These are phyloP conservation scores for Bovichtus diacanthus DNA, from an alignment of 2,797 vertebrate genomes.

Conservation along the genomic window DNA sequence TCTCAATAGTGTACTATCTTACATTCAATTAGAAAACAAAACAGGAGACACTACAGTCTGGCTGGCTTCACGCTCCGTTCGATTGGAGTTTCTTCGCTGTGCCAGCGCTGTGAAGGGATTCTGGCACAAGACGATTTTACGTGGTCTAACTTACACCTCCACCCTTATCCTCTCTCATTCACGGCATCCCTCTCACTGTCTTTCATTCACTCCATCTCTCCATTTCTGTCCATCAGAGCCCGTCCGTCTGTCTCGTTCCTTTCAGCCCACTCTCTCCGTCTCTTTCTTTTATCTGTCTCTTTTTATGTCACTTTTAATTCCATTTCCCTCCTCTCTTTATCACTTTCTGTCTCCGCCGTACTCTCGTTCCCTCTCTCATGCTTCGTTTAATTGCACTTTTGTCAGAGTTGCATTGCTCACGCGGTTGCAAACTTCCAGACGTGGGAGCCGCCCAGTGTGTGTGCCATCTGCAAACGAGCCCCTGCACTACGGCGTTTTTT, in stretches of 20 bases:
- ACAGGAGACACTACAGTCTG: slow-evolving; percentile 59
- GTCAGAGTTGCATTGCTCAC: background rate
- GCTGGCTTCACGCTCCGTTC: slow-evolving; percentile 55
- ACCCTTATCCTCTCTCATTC: slow-evolving; percentile 62
- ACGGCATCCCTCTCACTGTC: slow-evolving; percentile 21
- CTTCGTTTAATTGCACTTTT: slow-evolving; percentile 1
- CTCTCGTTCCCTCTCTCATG: background rate
- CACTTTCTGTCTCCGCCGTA: background rate
- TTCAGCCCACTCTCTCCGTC: slow-evolving; percentile 1
- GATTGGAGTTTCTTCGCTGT: slow-evolving; percentile 61
- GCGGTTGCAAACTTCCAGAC: slow-evolving; percentile 4
- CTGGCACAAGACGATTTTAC: slow-evolving; percentile 66
- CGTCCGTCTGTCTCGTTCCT: slow-evolving; percentile 6
- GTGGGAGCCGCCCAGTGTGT: background rate
- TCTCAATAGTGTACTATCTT: background rate
- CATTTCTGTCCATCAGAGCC: slow-evolving; percentile 13
- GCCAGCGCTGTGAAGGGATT: slow-evolving; percentile 59
- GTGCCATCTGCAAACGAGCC: background rate
- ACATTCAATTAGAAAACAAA: slow-evolving; percentile 27
- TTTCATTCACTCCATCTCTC: slow-evolving; percentile 51
- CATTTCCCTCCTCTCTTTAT: slow-evolving; percentile 3
- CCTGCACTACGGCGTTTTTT: too few species aligned
- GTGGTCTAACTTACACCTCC: slow-evolving; percentile 75
- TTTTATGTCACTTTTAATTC: slow-evolving; percentile 15
- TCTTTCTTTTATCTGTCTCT: slow-evolving; percentile 12